These are phyloP conservation scores for Montipora foliosa DNA, from an alignment of 64 coral and sea anemone species.

Conservation along the genomic window DNA sequence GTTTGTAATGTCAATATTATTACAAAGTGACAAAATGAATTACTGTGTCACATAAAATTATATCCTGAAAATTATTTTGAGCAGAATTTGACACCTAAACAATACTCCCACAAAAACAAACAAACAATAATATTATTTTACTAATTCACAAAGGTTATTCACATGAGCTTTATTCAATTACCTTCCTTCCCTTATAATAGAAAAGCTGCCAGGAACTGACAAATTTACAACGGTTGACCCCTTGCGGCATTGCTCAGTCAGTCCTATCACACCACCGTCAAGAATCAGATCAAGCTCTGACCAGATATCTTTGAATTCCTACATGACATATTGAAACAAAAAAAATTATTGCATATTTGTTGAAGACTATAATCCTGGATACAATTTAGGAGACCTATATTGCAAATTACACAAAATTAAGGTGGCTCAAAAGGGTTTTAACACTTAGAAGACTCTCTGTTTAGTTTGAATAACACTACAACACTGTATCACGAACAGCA, in stretches of 20 bases:
- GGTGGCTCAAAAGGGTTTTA: too few species aligned
- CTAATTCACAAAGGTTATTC: too few species aligned
- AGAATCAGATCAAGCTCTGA: constrained; percentile 85
- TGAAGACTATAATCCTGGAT: too few species aligned
- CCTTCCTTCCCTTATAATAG: constrained; percentile 98
- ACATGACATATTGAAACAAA: not conserved
- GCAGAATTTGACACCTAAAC: too few species aligned
- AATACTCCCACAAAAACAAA: not conserved
- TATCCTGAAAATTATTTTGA: too few species aligned
- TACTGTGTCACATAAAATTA: too few species aligned
- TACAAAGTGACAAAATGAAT: not conserved
- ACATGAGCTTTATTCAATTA: not conserved
- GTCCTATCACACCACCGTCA: constrained; percentile 89
- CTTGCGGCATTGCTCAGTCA: constrained; percentile 78
- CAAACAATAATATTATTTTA: not conserved
- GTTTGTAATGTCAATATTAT: not conserved
- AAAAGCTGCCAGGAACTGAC: constrained; percentile 83
- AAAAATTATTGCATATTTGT: too few species aligned
- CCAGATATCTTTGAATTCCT: constrained; percentile 96
- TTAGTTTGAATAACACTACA: too few species aligned
- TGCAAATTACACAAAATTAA: too few species aligned
- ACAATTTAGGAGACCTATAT: too few species aligned
- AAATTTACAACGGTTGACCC: constrained; percentile 95
- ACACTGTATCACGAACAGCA: too few species aligned
- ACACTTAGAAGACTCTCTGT: too few species aligned